Conservation (phyloP, 2,888 invertebrate species). For the Gymnocheta viridis region DNA sequence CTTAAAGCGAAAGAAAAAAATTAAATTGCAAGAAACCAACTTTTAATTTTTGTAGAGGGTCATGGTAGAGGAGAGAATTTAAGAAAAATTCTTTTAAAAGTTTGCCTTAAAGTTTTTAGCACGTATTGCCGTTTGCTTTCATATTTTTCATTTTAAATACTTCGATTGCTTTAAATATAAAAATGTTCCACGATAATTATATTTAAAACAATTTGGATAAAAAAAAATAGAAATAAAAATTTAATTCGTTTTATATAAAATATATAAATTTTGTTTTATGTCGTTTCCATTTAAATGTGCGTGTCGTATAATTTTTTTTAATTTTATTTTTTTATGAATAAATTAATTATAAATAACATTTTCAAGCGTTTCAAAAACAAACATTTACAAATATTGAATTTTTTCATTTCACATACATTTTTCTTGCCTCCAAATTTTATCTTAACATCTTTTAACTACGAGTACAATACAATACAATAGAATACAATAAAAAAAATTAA, state of each 20-base stretch:
- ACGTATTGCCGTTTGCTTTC: slow-evolving; percentile 33
- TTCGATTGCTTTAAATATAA: slow-evolving; percentile 64
- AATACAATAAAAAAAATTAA: slow-evolving; percentile 20
- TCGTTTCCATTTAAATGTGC: slow-evolving; percentile 48
- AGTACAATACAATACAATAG: no score
- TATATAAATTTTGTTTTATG: slow-evolving; percentile 40
- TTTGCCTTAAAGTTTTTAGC: neutral
- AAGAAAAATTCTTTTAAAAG: neutral
- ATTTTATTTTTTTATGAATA: slow-evolving; percentile 13
- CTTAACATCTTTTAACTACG: neutral
- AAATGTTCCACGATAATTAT: slow-evolving; percentile 79
- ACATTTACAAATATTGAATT: slow-evolving; percentile 13
- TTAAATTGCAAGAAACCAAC: slow-evolving; percentile 12
- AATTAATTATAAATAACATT: slow-evolving; percentile 14
- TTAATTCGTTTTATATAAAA: slow-evolving; percentile 64
- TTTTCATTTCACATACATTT: neutral
- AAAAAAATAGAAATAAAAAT: neutral
- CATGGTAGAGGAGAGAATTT: slow-evolving; percentile 22
- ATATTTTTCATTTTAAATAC: slow-evolving; percentile 20
- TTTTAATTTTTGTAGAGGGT: slow-evolving; percentile 15
- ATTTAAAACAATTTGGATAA: slow-evolving; percentile 36
- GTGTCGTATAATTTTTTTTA: slow-evolving; percentile 35
- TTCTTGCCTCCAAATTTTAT: neutral
- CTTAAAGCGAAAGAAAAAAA: neutral
- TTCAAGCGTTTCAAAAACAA: slow-evolving; percentile 2